Conservation (phyloP, 2,888 invertebrate genomes). For the Euplexia lucipara region DNA sequence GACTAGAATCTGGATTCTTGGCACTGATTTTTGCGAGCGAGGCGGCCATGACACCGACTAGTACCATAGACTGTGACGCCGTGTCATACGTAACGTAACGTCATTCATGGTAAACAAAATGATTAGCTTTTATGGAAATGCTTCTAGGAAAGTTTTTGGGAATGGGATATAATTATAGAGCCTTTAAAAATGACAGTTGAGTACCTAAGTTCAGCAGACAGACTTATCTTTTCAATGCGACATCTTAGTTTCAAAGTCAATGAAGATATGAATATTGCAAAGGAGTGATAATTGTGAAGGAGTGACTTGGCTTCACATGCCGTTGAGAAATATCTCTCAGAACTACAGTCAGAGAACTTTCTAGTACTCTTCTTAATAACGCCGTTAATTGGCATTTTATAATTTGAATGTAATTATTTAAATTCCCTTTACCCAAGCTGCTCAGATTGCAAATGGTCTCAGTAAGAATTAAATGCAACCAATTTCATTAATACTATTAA, state of each 20-base stretch:
- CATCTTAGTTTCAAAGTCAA: no score
- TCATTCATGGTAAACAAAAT: constrained; percentile 5
- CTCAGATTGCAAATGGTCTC: neutral
- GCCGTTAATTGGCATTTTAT: no score
- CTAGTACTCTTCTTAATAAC: no score
- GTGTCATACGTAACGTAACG: neutral
- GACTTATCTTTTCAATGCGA: no score
- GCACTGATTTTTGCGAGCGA: constrained; percentile 17
- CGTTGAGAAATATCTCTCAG: no score
- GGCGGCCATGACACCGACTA: constrained; percentile 25
- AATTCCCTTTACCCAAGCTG: no score
- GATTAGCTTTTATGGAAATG: neutral
- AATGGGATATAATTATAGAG: neutral
- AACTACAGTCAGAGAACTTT: neutral
- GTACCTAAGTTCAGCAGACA: no score
- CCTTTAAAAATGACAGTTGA: no score
- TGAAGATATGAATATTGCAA: neutral
- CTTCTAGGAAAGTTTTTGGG: neutral
- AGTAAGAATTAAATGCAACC: neutral
- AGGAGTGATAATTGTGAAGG: no score
- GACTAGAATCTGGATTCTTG: constrained; percentile 23
- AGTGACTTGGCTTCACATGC: no score
- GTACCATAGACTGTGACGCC: constrained; percentile 15
- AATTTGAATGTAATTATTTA: no score
- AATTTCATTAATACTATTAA: neutral